phyloP scores from a whole-genome alignment of 1,140 invertebrate species.

The Potamilus streckersoni region DNA sequence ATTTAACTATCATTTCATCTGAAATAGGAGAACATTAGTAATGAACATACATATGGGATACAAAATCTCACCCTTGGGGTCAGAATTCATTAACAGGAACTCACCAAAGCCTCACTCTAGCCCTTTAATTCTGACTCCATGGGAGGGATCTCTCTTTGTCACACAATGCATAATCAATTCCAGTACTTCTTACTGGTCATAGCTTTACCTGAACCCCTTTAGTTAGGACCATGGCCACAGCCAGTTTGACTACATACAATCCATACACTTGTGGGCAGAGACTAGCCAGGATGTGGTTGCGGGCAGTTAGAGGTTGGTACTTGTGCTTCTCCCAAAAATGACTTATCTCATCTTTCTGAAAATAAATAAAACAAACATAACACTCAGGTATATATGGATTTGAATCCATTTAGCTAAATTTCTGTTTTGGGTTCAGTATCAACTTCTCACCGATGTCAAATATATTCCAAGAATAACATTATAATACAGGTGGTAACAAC shows the following conservation, averaged over 20 bases:
- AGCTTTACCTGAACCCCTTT: slow-evolving; percentile 74
- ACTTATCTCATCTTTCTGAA: slow-evolving; percentile 76
- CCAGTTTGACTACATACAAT: slow-evolving; percentile 87
- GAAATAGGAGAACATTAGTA: too few relatives aligned
- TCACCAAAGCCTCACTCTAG: not conserved
- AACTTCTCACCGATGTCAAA: too few relatives aligned
- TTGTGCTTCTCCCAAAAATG: slow-evolving; percentile 81
- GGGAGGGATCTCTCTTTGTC: not conserved
- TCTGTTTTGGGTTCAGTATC: too few relatives aligned
- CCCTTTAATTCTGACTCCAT: not conserved
- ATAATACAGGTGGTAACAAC: too few relatives aligned
- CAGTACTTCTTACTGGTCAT: not conserved
- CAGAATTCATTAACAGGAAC: too few relatives aligned
- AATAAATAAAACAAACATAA: not conserved
- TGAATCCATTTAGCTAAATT: too few relatives aligned
- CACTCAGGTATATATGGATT: too few relatives aligned
- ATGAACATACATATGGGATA: too few relatives aligned
- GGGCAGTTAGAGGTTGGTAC: slow-evolving; percentile 75
- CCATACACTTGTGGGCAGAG: slow-evolving; percentile 91
- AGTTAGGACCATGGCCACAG: slow-evolving; percentile 79
- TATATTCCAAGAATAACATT: too few relatives aligned
- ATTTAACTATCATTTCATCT: too few relatives aligned
- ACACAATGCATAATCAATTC: not conserved
- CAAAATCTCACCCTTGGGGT: too few relatives aligned
- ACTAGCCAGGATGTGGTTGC: slow-evolving; percentile 84